phyloP scores from a whole-genome alignment of 2,888 invertebrate species.

The Torymus texanus region DNA sequence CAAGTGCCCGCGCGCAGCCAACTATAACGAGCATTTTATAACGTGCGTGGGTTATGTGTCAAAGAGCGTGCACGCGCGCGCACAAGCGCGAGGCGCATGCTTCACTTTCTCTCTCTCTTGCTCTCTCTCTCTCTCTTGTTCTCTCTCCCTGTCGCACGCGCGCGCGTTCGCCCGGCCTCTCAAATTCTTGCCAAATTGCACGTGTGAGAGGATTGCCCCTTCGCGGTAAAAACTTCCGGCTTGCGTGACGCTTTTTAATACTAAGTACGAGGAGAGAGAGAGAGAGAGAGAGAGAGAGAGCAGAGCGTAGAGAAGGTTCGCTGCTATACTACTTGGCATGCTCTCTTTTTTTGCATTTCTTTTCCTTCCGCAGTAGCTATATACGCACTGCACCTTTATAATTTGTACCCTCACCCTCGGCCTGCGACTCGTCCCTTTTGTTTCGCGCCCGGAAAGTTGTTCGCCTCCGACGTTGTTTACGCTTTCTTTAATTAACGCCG shows the following conservation, averaged over 20 bases:
- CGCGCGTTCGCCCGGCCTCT: not conserved
- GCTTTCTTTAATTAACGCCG: conserved; percentile 51
- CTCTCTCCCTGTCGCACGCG: not conserved
- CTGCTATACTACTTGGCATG: not conserved
- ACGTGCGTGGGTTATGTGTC: conserved; percentile 57
- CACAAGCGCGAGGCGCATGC: conserved; percentile 28
- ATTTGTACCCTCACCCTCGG: not conserved
- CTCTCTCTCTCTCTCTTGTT: not conserved
- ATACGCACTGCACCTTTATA: not conserved
- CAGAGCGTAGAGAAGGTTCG: too few species aligned
- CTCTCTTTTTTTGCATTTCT: conserved; percentile 16
- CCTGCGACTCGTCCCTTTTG: not conserved
- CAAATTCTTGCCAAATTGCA: conserved; percentile 55
- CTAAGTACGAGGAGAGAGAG: too few species aligned
- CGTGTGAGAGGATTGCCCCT: not conserved
- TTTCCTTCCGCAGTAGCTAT: not conserved
- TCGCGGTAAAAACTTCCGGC: not conserved
- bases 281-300: too few species aligned
- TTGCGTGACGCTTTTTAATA: too few species aligned
- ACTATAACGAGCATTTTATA: conserved; percentile 74
- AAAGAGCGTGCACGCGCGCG: conserved; percentile 26
- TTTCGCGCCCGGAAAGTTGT: conserved; percentile 22
- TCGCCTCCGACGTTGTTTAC: conserved; percentile 24
- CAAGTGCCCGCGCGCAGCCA: conserved; percentile 59
- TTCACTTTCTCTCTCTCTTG: conserved; percentile 15